A percentile compares a stretch with the other conserved stretches of the same genome.
Evolutionary conservation across 37 sponge, comb jelly and placozoan genomes (phyloP).

Genomic region (Oscarella lobularis): DNA sequence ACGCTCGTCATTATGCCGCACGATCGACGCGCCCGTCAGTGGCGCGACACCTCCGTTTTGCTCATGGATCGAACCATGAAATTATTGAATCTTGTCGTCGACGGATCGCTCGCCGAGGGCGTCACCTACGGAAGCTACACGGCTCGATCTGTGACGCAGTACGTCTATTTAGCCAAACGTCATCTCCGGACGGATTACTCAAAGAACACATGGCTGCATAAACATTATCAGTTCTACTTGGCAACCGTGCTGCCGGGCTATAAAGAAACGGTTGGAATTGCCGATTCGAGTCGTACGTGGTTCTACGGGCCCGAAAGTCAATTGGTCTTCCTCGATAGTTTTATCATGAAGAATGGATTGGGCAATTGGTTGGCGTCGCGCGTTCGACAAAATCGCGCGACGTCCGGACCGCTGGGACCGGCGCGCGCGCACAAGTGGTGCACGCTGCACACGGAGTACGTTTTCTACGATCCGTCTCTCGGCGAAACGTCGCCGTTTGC

Average conservation of each 20-base stretch:
- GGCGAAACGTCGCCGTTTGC: background rate
- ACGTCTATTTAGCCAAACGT: slow-evolving; percentile 9
- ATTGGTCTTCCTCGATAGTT: slow-evolving; percentile 19
- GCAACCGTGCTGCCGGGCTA: slow-evolving; percentile 17
- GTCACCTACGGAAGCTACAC: slow-evolving; percentile 16
- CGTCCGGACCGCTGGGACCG: background rate
- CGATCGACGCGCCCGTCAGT: slow-evolving; percentile 7
- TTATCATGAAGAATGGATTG: slow-evolving; percentile 17
- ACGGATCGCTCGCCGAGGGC: slow-evolving; percentile 19
- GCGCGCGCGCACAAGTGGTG: slow-evolving; percentile 10
- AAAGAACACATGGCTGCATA: background rate
- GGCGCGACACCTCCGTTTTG: background rate
- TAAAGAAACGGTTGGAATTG: slow-evolving; percentile 17
- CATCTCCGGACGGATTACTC: background rate
- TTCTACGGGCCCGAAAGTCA: slow-evolving; percentile 18
- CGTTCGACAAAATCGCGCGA: background rate
- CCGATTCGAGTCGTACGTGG: slow-evolving; percentile 20
- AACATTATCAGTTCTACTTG: slow-evolving; percentile 13
- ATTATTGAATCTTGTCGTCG: slow-evolving; percentile 10
- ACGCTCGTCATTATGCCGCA: slow-evolving; percentile 11
- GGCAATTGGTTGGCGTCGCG: slow-evolving; percentile 20
- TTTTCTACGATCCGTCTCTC: slow-evolving; percentile 10
- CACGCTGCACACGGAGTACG: slow-evolving; percentile 13
- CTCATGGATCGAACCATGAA: slow-evolving; percentile 8
- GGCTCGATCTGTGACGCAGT: slow-evolving; percentile 7